Evolutionary conservation across 2,113 vertebrate genomes (phyloP), one percentile per base, ranked within the genome.

Genomic region (Hemicordylus capensis): DNA sequence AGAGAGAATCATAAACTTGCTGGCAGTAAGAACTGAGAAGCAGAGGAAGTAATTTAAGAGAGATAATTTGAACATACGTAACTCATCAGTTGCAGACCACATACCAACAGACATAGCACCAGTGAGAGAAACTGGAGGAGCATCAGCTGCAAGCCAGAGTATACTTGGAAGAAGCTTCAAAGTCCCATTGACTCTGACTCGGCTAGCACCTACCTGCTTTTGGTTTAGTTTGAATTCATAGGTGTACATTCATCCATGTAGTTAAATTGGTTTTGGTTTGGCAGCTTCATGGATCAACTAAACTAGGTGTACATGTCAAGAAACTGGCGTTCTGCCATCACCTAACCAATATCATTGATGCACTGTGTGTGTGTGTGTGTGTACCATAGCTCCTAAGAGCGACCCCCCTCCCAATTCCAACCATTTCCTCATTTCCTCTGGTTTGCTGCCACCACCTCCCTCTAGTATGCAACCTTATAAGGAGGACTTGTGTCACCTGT

Each of bases 31-130:
- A 76, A 51, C 59, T 76, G 82, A 64, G 59, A 70, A 81, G 64
- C 64, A 81, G 80, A 31, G 48, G 72, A 76, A 66, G 59, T 51
- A 66, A 76, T 63, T 76, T 84, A 66, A 76, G 73, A 31, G 63
- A 39, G 72, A 76, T 54, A 75, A 76, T 75, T n/a, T 54, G 17
- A 84, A 66, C 73, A 67, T 76, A 34, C 66, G 48, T 81, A 56
- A 58, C 24, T 81, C 64, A 81, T 81, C 48, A 81, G 37, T 51
- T 84, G 59, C 59, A 84, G 59, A 64, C 46, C 20, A 66, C 34
- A 66, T 48, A 37, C 24, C 22, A 54, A 39, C 44, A 54, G 59
- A 76, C 59, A 42, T 14, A 28, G 44, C 17, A 39, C 59, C 61
- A 67, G 17, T n/a, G 46, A 37, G 22, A 54, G n/a, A 76, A 84